Base-by-base conservation (phyloP, 2,888 invertebrate species). In the Lepidochrysops patricia region DNA sequence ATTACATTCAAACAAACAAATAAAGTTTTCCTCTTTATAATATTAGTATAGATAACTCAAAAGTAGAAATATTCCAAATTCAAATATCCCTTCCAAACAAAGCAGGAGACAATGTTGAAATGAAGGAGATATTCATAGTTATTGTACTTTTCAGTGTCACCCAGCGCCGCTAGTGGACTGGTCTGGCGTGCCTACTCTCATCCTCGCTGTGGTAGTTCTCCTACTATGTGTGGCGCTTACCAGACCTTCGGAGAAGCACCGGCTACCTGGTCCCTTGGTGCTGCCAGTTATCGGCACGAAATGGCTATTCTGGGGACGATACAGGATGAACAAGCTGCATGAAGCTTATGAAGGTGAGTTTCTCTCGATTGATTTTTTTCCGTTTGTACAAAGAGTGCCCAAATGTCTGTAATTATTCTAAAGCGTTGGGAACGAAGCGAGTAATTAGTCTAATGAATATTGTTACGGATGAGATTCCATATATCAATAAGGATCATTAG, bases 211-310 rank as follows among this genome's bases (percentile, higher is more conserved):
- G 23, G 76, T 81, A 0, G 64, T 85, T 32, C 68, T 84, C 34
- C 73, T 82, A 49, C 74, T 75, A 0, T 81, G 82, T 1, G 82
- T 80, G 1, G 63, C 86, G 15, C 66, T 78, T 4, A 72, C 77
- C 0, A 73, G 82, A 1, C 64, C 77, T 0, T 65, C 75, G 0
- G 82, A 85, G 27, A 80, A 78, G 66, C 63, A 62, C 2, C 67
- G 77, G 52, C 91, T 96, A 48, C 96, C 96, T 0, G 96, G 96
- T 1, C 96, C 96, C 0, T 81, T 90, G 6, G 77, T 92, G 0
- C 70, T 96, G 48, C 96, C 96, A 0, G 80, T 95, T 35, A 72
- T 96, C 27, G 96, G 96, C 4, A 96, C 96, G 3, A 90, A 93
- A 60, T 96, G 96, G 96, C 91, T 95, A 58, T 96, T 93, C 76